Base-by-base conservation (phyloP, 2,888 invertebrate species). In the Caenorhabditis japonica region DNA sequence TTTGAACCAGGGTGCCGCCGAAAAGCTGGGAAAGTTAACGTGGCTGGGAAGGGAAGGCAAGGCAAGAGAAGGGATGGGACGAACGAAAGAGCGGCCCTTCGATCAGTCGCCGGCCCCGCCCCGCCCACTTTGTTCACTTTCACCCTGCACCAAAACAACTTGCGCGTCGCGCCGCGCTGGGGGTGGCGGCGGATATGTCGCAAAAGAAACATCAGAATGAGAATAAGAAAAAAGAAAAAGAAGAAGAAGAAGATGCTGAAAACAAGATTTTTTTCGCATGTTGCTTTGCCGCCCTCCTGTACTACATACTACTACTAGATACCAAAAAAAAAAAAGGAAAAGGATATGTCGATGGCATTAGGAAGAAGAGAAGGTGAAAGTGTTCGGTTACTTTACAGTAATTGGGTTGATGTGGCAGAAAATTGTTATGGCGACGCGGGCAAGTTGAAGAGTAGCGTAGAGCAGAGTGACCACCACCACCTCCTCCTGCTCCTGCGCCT, bases 181-280 rank as follows among this genome's bases (percentile, higher is more conserved):
- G 38, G 39, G 10, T 3, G 47, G n/a, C n/a, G 21, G 25, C 33
- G 49, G 12, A 38, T 44, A 53, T 55, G 62, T 62, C n/a, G 55
- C 62, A 62, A 62, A 62, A 62, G 62, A 62, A 62, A 62, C 62
- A 62, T 62, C 62, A 47, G n/a, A n/a, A n/a, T n/a, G n/a, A n/a
- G n/a, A n/a, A n/a, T n/a, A 21, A 38, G 47, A 60, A 60, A 41
- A 60, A n/a, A 17, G 41, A 17, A 19, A 41, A 41, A 33, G 25
- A 13, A 33, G 15, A 19, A 21, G 33, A 15, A 33, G 34, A 30
- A 17, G 7, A 12, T 38, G 47, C 47, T 47, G 52, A 61, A 62
- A 62, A 62, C 62, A 62, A 62, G 62, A 62, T 62, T 62, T 62
- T 62, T 62, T 62, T 47, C n/a, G n/a, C n/a, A n/a, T n/a, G n/a